phyloP scores from a whole-genome alignment of 1,140 invertebrate species.

The Drosophila aff. region DNA sequence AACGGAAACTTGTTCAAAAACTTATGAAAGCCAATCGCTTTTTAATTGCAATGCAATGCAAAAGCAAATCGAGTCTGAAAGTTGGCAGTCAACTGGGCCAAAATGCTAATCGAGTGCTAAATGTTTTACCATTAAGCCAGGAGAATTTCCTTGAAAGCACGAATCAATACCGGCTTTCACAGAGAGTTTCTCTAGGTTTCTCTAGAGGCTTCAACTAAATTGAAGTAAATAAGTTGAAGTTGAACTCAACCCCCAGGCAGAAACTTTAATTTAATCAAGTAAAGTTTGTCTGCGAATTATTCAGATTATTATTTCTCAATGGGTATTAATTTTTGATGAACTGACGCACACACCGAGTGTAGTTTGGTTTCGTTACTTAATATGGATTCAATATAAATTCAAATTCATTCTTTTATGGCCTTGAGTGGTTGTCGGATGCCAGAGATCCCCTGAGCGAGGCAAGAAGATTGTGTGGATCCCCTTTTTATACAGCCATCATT shows the following conservation, averaged over 20 bases:
- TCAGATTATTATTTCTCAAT: slow-evolving; percentile 14
- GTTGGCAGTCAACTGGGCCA: background rate
- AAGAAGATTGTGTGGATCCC: background rate
- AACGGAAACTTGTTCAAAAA: slow-evolving; percentile 2
- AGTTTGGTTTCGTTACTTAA: slow-evolving; percentile 8
- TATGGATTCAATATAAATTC: slow-evolving; percentile 44
- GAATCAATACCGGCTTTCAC: background rate
- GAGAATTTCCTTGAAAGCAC: background rate
- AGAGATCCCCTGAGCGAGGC: slow-evolving; percentile 6
- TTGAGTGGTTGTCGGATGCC: slow-evolving; percentile 4
- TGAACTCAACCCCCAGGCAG: background rate
- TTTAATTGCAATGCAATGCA: slow-evolving; percentile 7
- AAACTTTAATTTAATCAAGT: slow-evolving; percentile 7
- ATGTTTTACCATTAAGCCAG: slow-evolving; percentile 6
- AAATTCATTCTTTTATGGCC: slow-evolving; percentile 44
- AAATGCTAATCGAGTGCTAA: slow-evolving; percentile 27
- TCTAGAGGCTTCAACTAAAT: background rate
- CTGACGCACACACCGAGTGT: background rate
- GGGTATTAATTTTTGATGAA: slow-evolving; percentile 9
- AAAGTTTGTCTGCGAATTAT: slow-evolving; percentile 5
- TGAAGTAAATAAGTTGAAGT: background rate
- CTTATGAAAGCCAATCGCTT: slow-evolving; percentile 7
- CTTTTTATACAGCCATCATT: slow-evolving; percentile 13
- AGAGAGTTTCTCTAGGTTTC: background rate
- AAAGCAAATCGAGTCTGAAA: slow-evolving; percentile 9